phyloP scores from a whole-genome alignment of 1,140 invertebrate genomes.

The Drosophila erecta region DNA sequence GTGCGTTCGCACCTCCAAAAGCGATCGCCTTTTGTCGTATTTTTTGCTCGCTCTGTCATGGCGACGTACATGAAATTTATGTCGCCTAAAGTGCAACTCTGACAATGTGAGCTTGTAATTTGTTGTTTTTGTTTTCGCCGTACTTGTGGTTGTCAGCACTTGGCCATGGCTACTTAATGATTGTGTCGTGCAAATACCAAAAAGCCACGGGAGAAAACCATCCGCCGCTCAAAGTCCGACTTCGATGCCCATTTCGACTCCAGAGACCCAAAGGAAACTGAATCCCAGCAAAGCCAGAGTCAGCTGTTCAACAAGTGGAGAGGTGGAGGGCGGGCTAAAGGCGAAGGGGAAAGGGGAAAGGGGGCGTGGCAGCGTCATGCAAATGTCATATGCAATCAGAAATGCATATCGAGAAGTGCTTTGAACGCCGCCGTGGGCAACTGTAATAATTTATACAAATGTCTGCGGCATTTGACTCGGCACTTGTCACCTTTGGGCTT shows the following conservation, averaged over 20 bases:
- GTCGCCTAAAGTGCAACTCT: conserved; percentile 81
- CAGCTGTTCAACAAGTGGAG: conserved; percentile 46
- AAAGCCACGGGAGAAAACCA: conserved; percentile 21
- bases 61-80: conserved; percentile 78
- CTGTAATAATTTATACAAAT: conserved; percentile 77
- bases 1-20: neutral
- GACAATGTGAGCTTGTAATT: conserved; percentile 82
- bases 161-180: conserved; percentile 81
- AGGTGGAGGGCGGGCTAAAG: neutral
- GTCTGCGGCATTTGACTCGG: conserved; percentile 78
- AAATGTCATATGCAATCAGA: conserved; percentile 77
- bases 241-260: conserved; percentile 14
- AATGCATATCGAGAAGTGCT: conserved; percentile 69
- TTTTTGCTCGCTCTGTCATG: conserved; percentile 39
- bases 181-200: conserved; percentile 80
- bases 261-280: conserved; percentile 27
- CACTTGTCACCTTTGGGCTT: conserved; percentile 67
- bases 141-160: conserved; percentile 69
- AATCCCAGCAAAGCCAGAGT: conserved; percentile 16
- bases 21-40: conserved; percentile 1
- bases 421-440: conserved; percentile 35
- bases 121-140: conserved; percentile 59
- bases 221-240: conserved; percentile 6
- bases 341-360: neutral
- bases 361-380: conserved; percentile 38